A percentile compares a stretch with the other conserved stretches of the same genome.
These are phyloP conservation scores for Ancistrus triradiatus DNA, from an alignment of 2,113 vertebrate species.

Conservation along the genomic window DNA sequence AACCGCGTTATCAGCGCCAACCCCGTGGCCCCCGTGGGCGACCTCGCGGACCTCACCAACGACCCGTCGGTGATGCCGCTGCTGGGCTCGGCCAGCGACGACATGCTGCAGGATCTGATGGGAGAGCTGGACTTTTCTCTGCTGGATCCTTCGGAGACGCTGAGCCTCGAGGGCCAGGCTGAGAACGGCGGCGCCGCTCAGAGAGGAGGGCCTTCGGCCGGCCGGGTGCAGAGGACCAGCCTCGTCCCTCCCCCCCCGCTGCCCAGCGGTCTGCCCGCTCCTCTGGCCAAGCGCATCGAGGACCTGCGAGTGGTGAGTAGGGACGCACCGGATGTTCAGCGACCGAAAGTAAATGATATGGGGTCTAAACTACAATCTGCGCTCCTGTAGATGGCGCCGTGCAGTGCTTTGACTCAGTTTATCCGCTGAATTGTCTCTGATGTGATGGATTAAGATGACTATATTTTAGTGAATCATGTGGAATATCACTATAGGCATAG, in stretches of 20 bases:
- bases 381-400: no score
- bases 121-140: slow-evolving; percentile 89
- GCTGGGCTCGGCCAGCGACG: slow-evolving; percentile 86
- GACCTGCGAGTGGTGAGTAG: slow-evolving; percentile 83
- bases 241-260: slow-evolving; percentile 71
- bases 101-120: slow-evolving; percentile 91
- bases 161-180: slow-evolving; percentile 72
- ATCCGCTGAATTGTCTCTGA: no score
- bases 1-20: slow-evolving; percentile 61
- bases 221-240: slow-evolving; percentile 57
- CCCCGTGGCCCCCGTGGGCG: slow-evolving; percentile 59
- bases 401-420: no score
- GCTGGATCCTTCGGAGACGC: slow-evolving; percentile 87
- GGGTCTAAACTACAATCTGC: no score
- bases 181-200: slow-evolving; percentile 76
- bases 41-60: slow-evolving; percentile 60
- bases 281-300: slow-evolving; percentile 88
- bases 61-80: slow-evolving; percentile 89
- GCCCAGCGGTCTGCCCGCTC: slow-evolving; percentile 80
- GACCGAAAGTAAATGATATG: no score
- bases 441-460: no score
- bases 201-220: slow-evolving; percentile 52
- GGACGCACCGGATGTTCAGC: no score
- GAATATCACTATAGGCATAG: no score
- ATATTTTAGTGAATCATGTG: no score